phyloP scores from a whole-genome alignment of 2,888 invertebrate species.

The Cactoblastis cactorum region DNA sequence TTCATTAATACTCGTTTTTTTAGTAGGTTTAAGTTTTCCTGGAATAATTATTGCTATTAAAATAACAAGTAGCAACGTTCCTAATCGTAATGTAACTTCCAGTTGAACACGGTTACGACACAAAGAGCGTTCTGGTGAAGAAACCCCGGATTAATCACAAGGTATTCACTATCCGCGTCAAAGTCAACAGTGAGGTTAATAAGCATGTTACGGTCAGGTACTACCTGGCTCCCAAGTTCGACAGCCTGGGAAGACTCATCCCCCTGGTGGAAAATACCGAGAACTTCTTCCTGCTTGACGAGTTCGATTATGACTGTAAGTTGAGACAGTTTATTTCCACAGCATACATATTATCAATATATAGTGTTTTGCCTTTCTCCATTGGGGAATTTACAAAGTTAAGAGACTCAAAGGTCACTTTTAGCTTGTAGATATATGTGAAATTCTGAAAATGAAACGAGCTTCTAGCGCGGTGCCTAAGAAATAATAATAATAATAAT shows the following conservation, averaged over 20 bases:
- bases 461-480: too few relatives aligned
- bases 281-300: constrained; percentile 81
- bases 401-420: too few relatives aligned
- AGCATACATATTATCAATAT: too few relatives aligned
- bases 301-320: constrained; percentile 76
- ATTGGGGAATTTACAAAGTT: too few relatives aligned
- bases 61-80: too few relatives aligned
- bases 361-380: too few relatives aligned
- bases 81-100: constrained; percentile 21
- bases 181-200: constrained; percentile 77
- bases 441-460: too few relatives aligned
- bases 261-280: constrained; percentile 74
- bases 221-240: constrained; percentile 85
- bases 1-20: too few relatives aligned
- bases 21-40: too few relatives aligned
- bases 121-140: constrained; percentile 77
- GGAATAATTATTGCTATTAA: too few relatives aligned
- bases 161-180: constrained; percentile 81
- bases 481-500: too few relatives aligned
- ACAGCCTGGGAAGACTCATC: constrained; percentile 73
- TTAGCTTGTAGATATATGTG: too few relatives aligned
- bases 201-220: constrained; percentile 78
- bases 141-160: constrained; percentile 85
- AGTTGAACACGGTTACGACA: constrained; percentile 48
- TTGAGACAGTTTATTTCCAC: neutral